phyloP scores from a whole-genome alignment of 2,797 vertebrate species.

The Triplophysa bombifrons region DNA sequence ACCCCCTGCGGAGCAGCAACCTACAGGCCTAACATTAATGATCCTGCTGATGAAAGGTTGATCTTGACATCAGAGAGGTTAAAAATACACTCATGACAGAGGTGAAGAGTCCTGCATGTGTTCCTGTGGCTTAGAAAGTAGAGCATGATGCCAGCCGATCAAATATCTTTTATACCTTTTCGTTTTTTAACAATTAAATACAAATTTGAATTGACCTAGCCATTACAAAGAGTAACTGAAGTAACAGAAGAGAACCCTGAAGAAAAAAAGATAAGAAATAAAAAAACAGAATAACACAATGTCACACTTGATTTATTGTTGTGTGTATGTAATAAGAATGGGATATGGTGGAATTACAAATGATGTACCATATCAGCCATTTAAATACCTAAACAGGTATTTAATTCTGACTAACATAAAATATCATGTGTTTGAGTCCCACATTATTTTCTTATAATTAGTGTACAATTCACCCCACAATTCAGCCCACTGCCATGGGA shows the following conservation, averaged over 20 bases:
- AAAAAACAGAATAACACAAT: neutral
- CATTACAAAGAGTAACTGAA: no score
- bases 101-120: neutral
- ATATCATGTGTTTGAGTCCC: slow-evolving; percentile 2
- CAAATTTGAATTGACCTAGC: neutral
- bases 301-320: neutral
- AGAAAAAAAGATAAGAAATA: neutral
- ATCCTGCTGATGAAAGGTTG: neutral
- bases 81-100: neutral
- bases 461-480: neutral
- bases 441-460: slow-evolving; percentile 26
- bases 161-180: no score
- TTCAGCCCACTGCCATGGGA: slow-evolving; percentile 4
- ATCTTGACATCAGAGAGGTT: neutral
- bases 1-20: slow-evolving; percentile 19
- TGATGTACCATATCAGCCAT: neutral
- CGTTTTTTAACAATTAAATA: no score
- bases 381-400: slow-evolving; percentile 27
- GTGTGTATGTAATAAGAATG: neutral
- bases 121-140: neutral
- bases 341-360: neutral
- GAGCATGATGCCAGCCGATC: neutral
- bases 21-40: slow-evolving; percentile 13
- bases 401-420: slow-evolving; percentile 16
- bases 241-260: no score